A percentile compares a stretch with the other conserved stretches of the same genome.
Conservation (phyloP, 2,888 invertebrate genomes). For the Eupithecia inturbata region DNA sequence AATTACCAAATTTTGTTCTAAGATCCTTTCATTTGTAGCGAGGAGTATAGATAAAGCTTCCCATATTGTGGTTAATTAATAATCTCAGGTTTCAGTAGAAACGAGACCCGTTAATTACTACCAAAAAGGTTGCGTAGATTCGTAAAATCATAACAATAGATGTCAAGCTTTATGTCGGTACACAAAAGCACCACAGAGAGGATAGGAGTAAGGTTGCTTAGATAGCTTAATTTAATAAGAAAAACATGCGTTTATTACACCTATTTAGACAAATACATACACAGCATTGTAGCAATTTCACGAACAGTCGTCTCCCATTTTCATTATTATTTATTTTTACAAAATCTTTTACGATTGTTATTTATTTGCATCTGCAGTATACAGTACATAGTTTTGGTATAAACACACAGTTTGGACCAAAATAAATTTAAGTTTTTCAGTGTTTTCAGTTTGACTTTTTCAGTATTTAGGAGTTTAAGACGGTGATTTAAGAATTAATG, state of each 20-base stretch:
- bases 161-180: constrained; percentile 5
- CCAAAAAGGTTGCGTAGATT: constrained; percentile 16
- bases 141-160: constrained; percentile 22
- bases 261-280: not conserved
- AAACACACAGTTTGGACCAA: too few relatives aligned
- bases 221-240: not conserved
- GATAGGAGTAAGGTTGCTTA: not conserved
- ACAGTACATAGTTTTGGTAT: too few relatives aligned
- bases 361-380: too few relatives aligned
- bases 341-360: too few relatives aligned
- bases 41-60: constrained; percentile 1
- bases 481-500: too few relatives aligned
- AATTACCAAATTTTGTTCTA: not conserved
- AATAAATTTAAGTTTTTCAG: too few relatives aligned
- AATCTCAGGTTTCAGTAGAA: constrained; percentile 22
- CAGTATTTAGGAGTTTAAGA: too few relatives aligned
- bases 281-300: too few relatives aligned
- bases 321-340: too few relatives aligned
- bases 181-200: not conserved
- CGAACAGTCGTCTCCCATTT: too few relatives aligned
- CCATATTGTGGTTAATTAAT: constrained; percentile 32
- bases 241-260: not conserved
- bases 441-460: too few relatives aligned
- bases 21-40: not conserved
- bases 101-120: constrained; percentile 28